Base-by-base conservation (phyloP, 2,888 invertebrate species). In the Marronus borbonicus region DNA sequence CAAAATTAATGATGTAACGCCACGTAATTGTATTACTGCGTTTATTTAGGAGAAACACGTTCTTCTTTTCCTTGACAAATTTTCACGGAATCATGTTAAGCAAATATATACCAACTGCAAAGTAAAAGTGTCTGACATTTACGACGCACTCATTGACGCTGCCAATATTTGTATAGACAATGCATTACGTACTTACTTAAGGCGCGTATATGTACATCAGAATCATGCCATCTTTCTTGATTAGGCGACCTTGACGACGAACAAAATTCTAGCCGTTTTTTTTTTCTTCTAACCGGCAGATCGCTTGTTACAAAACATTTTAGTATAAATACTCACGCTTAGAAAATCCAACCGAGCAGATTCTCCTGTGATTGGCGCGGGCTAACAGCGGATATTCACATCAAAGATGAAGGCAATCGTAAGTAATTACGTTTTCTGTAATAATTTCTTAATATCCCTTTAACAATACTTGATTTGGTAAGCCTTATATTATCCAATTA, bases 121-220 rank as follows among this genome's bases (percentile, higher is more conserved):
- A 70, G 70, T 70, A 70, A 70, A 70, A 70, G 70, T 55, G 39
- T 10, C 17, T 70, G 70, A 70, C 70, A 70, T 70, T 70, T 70
- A 55, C 36, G 36, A 5, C 24, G 17, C n/a, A 55, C 17, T 17
- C 68, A 24, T 68, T 24, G 44, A 49, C 50, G 24, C 5, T 14
- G 24, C 14, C 10, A 8, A 44, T 66, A 44, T 17, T n/a, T 44
- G 28, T 28, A 50, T 69, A 69, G 24, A 52, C 14, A n/a, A 44
- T 66, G 39, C 44, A 20, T 20, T 24, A 50, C 36, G 55, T 58
- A 55, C 31, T 39, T 44, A 69, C 14, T 24, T 28, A 70, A 55
- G n/a, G n/a, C 36, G 70, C 36, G 36, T 20, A 17, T 66, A 66
- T 24, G 3, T 17, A 44, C 17, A 66, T 44, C 20, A 65, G 12